These are phyloP conservation scores for Orthonyx spaldingii DNA, from an alignment of 2,113 vertebrate genomes.

Conservation along the genomic window DNA sequence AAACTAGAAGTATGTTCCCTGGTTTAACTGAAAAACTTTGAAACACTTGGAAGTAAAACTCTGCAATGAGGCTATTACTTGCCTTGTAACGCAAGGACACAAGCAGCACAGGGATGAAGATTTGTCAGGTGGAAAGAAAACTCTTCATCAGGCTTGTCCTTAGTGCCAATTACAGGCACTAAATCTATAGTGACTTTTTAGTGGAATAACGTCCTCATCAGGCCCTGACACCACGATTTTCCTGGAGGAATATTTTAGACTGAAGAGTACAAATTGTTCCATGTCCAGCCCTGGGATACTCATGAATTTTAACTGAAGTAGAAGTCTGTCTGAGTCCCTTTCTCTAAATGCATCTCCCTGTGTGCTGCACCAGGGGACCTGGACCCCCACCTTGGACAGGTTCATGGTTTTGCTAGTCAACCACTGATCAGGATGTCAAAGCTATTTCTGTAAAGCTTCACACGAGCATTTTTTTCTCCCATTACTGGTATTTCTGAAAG, in stretches of 20 bases:
- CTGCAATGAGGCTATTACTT: background rate
- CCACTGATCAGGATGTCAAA: background rate
- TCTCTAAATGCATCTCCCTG: background rate
- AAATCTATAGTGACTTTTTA: background rate
- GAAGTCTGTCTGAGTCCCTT: background rate
- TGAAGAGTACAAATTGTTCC: background rate
- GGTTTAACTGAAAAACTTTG: background rate
- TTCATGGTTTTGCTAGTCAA: background rate
- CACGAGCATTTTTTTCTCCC: background rate
- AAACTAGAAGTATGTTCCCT: background rate
- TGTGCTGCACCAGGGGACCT: background rate
- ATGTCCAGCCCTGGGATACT: background rate
- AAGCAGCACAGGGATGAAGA: background rate
- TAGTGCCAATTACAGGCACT: background rate
- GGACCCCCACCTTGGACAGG: background rate
- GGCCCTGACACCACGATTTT: background rate
- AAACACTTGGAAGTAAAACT: background rate
- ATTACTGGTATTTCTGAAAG: background rate
- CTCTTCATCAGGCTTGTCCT: fast-evolving
- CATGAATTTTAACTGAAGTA: background rate
- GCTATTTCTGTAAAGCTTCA: background rate
- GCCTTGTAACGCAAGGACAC: background rate
- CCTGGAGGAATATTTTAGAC: background rate
- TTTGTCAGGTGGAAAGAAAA: background rate
- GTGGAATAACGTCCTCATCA: background rate